Conservation (phyloP, 2,888 invertebrate genomes). For the Apodemia zela region DNA sequence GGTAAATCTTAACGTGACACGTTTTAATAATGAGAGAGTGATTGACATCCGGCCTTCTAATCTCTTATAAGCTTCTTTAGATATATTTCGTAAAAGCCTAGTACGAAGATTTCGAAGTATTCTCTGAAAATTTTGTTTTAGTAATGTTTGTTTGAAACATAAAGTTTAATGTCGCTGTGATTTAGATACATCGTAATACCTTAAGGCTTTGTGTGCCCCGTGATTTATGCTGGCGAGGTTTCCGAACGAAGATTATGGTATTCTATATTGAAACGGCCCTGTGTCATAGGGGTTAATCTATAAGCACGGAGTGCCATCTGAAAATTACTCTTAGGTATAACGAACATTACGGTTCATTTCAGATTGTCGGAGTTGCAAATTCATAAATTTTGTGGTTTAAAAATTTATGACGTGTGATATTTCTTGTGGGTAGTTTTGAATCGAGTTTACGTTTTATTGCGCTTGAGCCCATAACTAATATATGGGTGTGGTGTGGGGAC, state of each 20-base stretch:
- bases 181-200: neutral
- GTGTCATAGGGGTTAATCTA: constrained; percentile 1
- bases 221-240: constrained; percentile 4
- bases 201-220: neutral
- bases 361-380: neutral
- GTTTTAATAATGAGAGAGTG: too few species aligned
- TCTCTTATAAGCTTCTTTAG: too few species aligned
- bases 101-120: too few species aligned
- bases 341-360: neutral
- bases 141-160: neutral
- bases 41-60: too few species aligned
- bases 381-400: constrained; percentile 14
- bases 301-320: neutral
- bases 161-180: constrained; percentile 3
- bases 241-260: constrained; percentile 12
- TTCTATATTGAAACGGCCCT: neutral
- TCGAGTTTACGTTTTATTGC: constrained; percentile 20
- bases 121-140: neutral
- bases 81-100: too few species aligned
- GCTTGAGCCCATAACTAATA: constrained; percentile 13
- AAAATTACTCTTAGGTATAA: neutral
- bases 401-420: constrained; percentile 55
- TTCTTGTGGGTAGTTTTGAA: constrained; percentile 39
- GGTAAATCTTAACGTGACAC: too few species aligned
- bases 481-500: neutral